These are phyloP conservation scores for Brachionus manjavacas DNA, from an alignment of 1,140 invertebrate genomes.

Conservation along the genomic window DNA sequence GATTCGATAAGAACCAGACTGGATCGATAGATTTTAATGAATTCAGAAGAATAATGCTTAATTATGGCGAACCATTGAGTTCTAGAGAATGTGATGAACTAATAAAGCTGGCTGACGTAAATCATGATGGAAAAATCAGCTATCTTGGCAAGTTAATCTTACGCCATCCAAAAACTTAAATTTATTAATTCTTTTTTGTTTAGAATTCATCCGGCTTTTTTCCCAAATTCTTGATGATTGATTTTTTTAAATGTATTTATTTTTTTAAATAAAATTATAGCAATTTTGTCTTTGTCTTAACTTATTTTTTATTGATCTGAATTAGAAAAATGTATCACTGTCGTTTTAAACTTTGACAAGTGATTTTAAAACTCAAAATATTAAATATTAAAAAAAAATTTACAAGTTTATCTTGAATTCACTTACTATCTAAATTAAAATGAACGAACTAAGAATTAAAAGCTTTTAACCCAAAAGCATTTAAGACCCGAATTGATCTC, in stretches of 20 bases:
- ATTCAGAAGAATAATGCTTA: conserved; percentile 7
- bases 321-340: too few species aligned
- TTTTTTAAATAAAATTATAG: neutral
- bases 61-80: conserved; percentile 18
- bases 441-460: neutral
- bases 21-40: conserved; percentile 10
- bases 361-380: too few species aligned
- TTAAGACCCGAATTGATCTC: neutral
- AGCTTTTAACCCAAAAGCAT: neutral
- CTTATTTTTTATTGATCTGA: too few species aligned
- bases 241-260: neutral
- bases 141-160: neutral
- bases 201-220: conserved; percentile 24
- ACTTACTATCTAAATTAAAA: too few species aligned
- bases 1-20: conserved; percentile 7
- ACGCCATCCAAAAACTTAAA: neutral
- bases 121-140: conserved; percentile 38
- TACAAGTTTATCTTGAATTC: too few species aligned
- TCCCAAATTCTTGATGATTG: conserved; percentile 4
- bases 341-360: too few species aligned
- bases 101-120: neutral
- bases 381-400: too few species aligned
- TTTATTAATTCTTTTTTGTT: neutral
- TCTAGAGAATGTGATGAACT: conserved; percentile 16
- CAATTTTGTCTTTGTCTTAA: neutral